Evolutionary conservation across 2,113 vertebrate genomes (phyloP), one percentile per base, ranked within the genome.

Genomic region (Corydoras sp.): DNA sequence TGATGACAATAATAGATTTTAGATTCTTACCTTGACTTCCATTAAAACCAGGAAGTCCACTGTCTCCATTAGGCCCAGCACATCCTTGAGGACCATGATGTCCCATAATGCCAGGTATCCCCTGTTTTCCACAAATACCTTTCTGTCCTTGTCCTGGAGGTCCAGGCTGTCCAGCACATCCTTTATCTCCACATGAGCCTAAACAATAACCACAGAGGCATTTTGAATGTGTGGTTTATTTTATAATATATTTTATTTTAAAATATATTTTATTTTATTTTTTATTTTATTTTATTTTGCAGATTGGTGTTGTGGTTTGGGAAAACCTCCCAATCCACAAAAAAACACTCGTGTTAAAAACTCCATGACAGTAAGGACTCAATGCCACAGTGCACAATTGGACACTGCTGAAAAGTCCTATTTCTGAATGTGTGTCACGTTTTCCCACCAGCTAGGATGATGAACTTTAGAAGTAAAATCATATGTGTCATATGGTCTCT

Each of bases 141-240:
- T 71, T 77, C 31, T 4, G 70, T n/a, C 88, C 86, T 43, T 30
- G 7, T 32, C 73, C 82, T 55, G 81, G 64, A 32, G 5, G 8
- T 7, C 87, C 86, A 3, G 15, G 4, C 3, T 11, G 54, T 4
- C 89, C 89, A 0, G 4, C 3, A 0, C 51, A 64, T 35, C 89
- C 89, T 29, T 86, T 89, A 15, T 81, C 73, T 15, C 88, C 89
- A 9, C 0, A 0, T 59, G 2, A 75, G 31, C 88, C 89, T 91
- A 70, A 60, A 31, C 35, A 5, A 56, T 14, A 35, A 10, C 29
- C 24, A 63, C 31, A 14, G 24, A 48, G 11, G 18, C 4, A 2
- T 50, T 24, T 50, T 10, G 58, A 24, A 9, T 24, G 29, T 9
- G 18, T 24, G 18, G 18, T 24, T 24, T 24, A 24, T 24, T 24